Percentiles rank a stretch among this genome's conserved stretches.
These are phyloP conservation scores for Siphamia tubifer DNA, from an alignment of 2,113 vertebrate species.

Conservation along the genomic window DNA sequence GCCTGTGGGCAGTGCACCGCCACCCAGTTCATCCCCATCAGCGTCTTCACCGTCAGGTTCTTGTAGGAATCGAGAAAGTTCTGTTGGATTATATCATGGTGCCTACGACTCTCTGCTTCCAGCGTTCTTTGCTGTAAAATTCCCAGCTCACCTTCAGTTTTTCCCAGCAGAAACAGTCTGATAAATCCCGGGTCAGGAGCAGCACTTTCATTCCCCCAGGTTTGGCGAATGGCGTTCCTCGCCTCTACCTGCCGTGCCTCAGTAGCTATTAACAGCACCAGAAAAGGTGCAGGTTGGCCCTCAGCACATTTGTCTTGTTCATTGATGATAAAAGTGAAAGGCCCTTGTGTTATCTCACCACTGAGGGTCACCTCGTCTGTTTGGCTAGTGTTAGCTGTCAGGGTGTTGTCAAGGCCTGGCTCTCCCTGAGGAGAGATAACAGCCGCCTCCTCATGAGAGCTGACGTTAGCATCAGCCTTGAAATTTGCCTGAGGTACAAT, in stretches of 20 bases:
- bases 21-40: slow-evolving; percentile 99
- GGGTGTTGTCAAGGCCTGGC: slow-evolving; percentile 74
- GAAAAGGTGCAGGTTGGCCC: slow-evolving; percentile 81
- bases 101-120: slow-evolving; percentile 85
- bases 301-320: slow-evolving; percentile 88
- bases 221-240: slow-evolving; percentile 92
- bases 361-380: slow-evolving; percentile 74
- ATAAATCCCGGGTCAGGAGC: slow-evolving; percentile 81
- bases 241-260: slow-evolving; percentile 89
- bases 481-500: slow-evolving; percentile 70
- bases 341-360: slow-evolving; percentile 68
- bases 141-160: slow-evolving; percentile 75
- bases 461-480: slow-evolving; percentile 73
- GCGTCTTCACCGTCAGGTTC: slow-evolving; percentile 94
- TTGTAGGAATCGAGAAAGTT: slow-evolving; percentile 94
- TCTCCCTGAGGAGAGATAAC: slow-evolving; percentile 70
- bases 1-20: slow-evolving; percentile 85
- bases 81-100: slow-evolving; percentile 94
- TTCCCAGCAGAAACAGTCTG: slow-evolving; percentile 89
- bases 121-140: slow-evolving; percentile 82
- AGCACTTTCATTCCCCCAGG: slow-evolving; percentile 92
- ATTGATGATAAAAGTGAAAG: slow-evolving; percentile 89
- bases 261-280: slow-evolving; percentile 91
- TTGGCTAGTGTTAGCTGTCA: slow-evolving; percentile 83
- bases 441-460: slow-evolving; percentile 73